Percentiles rank a stretch among this genome's conserved stretches.
These are phyloP conservation scores for Aldrovandia affinis DNA, from an alignment of 2,797 vertebrate species.

Conservation along the genomic window DNA sequence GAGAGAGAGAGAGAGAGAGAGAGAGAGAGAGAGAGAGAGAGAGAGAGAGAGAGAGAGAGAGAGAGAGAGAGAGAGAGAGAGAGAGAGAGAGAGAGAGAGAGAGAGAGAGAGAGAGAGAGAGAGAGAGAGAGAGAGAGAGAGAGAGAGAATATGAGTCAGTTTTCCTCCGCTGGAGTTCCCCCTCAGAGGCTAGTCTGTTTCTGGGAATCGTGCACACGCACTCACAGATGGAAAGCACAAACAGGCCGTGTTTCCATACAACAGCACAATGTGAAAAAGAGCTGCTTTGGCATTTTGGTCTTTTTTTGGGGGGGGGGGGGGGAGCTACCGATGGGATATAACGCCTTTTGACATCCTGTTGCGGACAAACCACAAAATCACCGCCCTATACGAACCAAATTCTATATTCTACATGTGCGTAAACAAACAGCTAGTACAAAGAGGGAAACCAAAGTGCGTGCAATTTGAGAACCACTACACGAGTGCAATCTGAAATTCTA, in stretches of 20 bases:
- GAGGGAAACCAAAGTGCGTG: background rate
- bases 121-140: conserved; percentile 8
- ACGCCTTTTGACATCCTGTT: background rate
- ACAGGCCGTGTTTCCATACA: background rate
- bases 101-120: background rate
- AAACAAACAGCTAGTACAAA: background rate
- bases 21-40: no score
- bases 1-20: no score
- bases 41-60: background rate
- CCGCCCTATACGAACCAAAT: background rate
- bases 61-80: conserved; percentile 13
- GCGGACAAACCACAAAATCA: background rate
- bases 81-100: no score
- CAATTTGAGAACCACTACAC: background rate
- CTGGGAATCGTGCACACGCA: background rate
- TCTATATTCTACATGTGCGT: background rate
- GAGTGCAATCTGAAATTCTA: background rate
- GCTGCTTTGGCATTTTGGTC: background rate
- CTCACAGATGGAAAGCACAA: background rate
- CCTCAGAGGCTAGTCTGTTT: background rate
- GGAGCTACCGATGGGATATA: background rate
- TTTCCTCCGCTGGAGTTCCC: conserved; percentile 24
- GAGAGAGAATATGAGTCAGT: conserved; percentile 21
- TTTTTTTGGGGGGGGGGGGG: background rate
- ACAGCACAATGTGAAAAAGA: background rate